Evolutionary conservation across 2,113 vertebrate genomes (phyloP), one percentile per base, ranked within the genome.

Genomic region (Steatornis caripensis): DNA sequence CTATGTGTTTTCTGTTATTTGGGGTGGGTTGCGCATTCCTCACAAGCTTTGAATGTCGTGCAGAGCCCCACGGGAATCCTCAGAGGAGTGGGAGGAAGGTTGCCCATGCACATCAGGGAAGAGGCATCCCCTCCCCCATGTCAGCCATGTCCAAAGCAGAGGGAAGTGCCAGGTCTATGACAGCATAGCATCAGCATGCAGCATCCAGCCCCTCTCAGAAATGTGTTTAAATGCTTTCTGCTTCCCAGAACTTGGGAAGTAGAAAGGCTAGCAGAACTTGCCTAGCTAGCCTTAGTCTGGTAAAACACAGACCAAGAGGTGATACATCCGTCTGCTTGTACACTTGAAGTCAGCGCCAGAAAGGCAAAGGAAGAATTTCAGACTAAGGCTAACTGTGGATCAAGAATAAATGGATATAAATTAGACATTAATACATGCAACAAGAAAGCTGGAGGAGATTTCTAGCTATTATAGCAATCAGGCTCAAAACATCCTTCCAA

Each of bases 21-120:
- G 84, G 92, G 87, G 90, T 39, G 84, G 93, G 93, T 5, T 62
- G n/a, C 14, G 16, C 85, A 82, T 95, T 91, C 94, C 85, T 91
- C 65, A 46, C 61, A 29, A 36, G 90, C 76, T 93, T 30, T 22
- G 39, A 12, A 64, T 85, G 87, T 79, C 8, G 9, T 43, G 48
- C 11, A 6, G 70, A 66, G 70, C 78, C 70, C 74, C 60, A 10
- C 49, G 65, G 84, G 75, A 72, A 53, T 62, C 84, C 80, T 81
- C 48, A 11, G 32, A 74, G 46, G 57, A 79, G 55, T n/a, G 41
- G 78, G 76, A 81, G 64, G 41, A 49, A 58, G 43, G 60, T 34
- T 84, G 64, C 46, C 74, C 53, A 2, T 7, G 49, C 61, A 75
- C 43, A 15, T 21, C 71, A 48, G 79, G 62, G 29, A 68, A 11